phyloP scores from a whole-genome alignment of 2,113 vertebrate species.

The Aix galericulata region DNA sequence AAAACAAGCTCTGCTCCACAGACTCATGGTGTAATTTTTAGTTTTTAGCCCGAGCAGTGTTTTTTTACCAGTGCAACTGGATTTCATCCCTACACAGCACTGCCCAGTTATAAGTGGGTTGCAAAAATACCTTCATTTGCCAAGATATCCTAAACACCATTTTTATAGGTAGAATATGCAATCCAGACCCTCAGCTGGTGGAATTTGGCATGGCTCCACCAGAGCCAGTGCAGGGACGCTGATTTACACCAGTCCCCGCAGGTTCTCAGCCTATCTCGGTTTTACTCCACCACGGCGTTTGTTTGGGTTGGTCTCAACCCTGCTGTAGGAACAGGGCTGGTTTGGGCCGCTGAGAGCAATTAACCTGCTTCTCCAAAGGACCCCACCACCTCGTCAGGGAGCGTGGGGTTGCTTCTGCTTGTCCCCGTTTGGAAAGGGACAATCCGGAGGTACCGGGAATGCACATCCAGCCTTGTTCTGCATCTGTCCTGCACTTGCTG shows the following conservation, averaged over 20 bases:
- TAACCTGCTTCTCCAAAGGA: neutral
- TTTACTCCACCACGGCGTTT: rapidly evolving
- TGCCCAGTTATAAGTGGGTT: conserved; percentile 3
- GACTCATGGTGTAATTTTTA: neutral
- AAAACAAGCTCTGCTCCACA: neutral
- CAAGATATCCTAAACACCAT: conserved; percentile 49
- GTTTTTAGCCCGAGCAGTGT: neutral
- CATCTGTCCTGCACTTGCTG: neutral
- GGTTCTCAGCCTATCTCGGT: neutral
- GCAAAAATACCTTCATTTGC: conserved; percentile 33
- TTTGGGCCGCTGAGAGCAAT: rapidly evolving
- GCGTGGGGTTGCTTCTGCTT: neutral
- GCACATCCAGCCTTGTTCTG: neutral
- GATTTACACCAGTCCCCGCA: neutral
- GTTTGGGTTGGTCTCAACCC: neutral
- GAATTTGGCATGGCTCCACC: neutral
- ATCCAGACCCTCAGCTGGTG: conserved; percentile 36
- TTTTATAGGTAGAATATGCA: conserved; percentile 33
- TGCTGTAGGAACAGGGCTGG: neutral
- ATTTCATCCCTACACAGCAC: conserved; percentile 34
- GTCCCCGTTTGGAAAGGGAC: neutral
- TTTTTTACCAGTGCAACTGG: neutral
- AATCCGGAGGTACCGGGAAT: neutral
- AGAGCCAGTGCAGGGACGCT: neutral
- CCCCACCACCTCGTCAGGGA: rapidly evolving